Evolutionary conservation across 2,888 invertebrate genomes (phyloP).

Genomic region (Thymelicus acteon): DNA sequence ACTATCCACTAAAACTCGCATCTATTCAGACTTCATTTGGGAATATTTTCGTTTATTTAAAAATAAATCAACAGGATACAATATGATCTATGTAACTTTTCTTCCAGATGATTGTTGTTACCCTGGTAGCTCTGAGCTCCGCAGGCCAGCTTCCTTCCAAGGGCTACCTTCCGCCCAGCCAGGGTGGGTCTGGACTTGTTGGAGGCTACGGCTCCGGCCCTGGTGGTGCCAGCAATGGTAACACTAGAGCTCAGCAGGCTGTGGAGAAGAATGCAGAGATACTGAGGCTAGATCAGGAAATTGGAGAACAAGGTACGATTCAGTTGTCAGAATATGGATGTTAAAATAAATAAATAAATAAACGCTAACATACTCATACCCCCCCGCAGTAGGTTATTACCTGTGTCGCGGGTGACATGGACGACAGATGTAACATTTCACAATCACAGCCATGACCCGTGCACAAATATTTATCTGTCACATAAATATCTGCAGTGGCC

Average conservation of each 20-base stretch:
- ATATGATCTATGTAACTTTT: background rate
- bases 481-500: no score
- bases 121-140: constrained; percentile 54
- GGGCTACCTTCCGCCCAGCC: constrained; percentile 56
- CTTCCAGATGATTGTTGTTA: constrained; percentile 56
- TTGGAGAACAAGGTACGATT: constrained; percentile 60
- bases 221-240: constrained; percentile 50
- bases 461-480: no score
- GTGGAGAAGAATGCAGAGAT: constrained; percentile 64
- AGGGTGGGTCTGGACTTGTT: constrained; percentile 38
- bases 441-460: no score
- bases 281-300: constrained; percentile 62
- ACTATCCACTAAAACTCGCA: no score
- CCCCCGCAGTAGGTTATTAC: no score
- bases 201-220: constrained; percentile 38
- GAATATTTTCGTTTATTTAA: no score
- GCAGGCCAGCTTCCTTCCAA: constrained; percentile 63
- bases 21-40: no score
- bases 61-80: no score
- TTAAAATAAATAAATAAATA: no score
- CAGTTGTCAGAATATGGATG: background rate
- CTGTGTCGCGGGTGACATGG: no score
- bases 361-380: no score
- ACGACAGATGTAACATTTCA: no score
- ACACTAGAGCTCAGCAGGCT: constrained; percentile 62